A percentile compares a stretch with the other conserved stretches of the same genome.
These are phyloP conservation scores for Hydropsyche tenuis DNA, from an alignment of 1,140 invertebrate species.

Conservation along the genomic window DNA sequence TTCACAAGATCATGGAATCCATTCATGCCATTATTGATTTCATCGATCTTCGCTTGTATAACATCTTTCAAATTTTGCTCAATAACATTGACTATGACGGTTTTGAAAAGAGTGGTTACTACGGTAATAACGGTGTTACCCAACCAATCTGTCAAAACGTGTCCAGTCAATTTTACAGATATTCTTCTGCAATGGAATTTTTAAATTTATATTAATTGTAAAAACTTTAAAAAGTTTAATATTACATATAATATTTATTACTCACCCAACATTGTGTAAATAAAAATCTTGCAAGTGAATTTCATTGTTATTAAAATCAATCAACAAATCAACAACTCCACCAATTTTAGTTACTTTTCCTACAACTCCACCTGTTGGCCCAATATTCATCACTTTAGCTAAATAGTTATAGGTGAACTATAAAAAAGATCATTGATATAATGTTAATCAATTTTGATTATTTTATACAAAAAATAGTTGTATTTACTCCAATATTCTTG, in stretches of 20 bases:
- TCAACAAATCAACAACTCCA: slow-evolving; percentile 55
- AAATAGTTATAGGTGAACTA: slow-evolving; percentile 60
- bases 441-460: neutral
- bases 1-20: too few relatives aligned
- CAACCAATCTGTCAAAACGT: slow-evolving; percentile 59
- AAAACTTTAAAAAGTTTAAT: too few relatives aligned
- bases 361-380: slow-evolving; percentile 58
- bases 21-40: slow-evolving; percentile 38
- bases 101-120: slow-evolving; percentile 57
- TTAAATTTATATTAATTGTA: too few relatives aligned
- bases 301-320: slow-evolving; percentile 62
- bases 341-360: slow-evolving; percentile 55
- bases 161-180: slow-evolving; percentile 57
- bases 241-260: neutral
- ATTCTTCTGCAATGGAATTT: slow-evolving; percentile 56
- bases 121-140: slow-evolving; percentile 57
- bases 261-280: slow-evolving; percentile 58
- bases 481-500: slow-evolving; percentile 32
- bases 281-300: slow-evolving; percentile 59
- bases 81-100: slow-evolving; percentile 55
- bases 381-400: slow-evolving; percentile 60
- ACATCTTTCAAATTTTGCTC: slow-evolving; percentile 50
- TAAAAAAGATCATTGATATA: slow-evolving; percentile 49
- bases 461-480: too few relatives aligned
- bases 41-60: slow-evolving; percentile 37